Base-by-base conservation (phyloP, 2,113 vertebrate genomes). In the Thalassoma bifasciatum region DNA sequence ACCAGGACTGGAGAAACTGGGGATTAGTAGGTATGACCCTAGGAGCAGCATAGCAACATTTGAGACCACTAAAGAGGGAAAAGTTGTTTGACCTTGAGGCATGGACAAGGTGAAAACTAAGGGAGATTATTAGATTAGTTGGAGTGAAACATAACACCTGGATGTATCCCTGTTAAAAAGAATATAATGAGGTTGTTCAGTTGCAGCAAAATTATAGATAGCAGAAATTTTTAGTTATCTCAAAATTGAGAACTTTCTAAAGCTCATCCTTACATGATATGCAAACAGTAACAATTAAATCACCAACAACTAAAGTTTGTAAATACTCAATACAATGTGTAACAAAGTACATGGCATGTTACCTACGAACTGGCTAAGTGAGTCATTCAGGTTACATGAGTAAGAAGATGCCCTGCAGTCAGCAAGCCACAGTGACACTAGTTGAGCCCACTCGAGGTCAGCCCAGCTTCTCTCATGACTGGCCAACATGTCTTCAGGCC, bases 21-120 rank as follows among this genome's bases (percentile, higher is more conserved):
- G 96, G 96, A 97, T 98, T 98, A 98, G 78, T 88, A 92, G 91
- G 93, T 95, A 96, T 96, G 95, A 93, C 94, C 92, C 78, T 91
- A 86, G 92, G 95, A 95, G 94, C 95, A 95, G 92, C 83, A 66
- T 58, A 85, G 94, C 79, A 96, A 96, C 94, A 97, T 96, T 94
- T 95, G 96, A 98, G 96, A 98, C 95, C 91, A 92, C 95, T 96
- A 94, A 96, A 95, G 93, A 95, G 91, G 94, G 91, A 91, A 89
- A 92, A 95, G 93, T 94, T 93, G 94, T 92, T 92, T 93, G 91
- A 94, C 92, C 93, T 94, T 93, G 84, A 91, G 92, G 91, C 91
- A 90, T 82, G 82, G 89, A 94, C 92, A 92, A 94, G 92, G 92
- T 93, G 92, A 92, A 94, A 94, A 93, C 91, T 91, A 92, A 92